Conservation (phyloP, 2,888 invertebrate species). For the Hesperia comma region DNA sequence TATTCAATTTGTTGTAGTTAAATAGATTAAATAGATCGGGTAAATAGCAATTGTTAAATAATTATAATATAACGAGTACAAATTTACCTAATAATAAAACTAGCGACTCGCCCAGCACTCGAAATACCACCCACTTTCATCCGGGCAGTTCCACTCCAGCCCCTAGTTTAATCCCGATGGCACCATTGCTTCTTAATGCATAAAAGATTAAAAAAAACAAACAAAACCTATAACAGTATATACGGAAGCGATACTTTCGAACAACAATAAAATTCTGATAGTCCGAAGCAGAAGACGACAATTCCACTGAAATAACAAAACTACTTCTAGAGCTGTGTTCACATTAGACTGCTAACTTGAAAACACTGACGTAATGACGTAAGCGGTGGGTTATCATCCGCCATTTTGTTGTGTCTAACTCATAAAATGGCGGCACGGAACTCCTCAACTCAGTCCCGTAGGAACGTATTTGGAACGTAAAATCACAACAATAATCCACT, state of each 20-base stretch:
- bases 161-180: no score
- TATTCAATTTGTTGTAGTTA: no score
- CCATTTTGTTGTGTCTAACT: constrained; percentile 32
- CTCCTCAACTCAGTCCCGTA: constrained; percentile 13
- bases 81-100: no score
- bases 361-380: constrained; percentile 25
- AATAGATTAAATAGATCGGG: no score
- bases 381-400: constrained; percentile 20
- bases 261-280: not conserved
- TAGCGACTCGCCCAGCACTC: no score
- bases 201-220: no score
- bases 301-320: constrained; percentile 15
- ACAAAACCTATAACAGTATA: not conserved
- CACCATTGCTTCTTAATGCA: no score
- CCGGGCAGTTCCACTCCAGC: no score
- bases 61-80: no score
- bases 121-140: no score
- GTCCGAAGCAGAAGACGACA: not conserved
- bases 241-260: not conserved
- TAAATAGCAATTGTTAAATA: no score
- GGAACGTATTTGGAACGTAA: constrained; percentile 26
- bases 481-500: constrained; percentile 13
- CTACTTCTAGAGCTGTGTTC: constrained; percentile 7
- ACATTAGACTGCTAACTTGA: constrained; percentile 15
- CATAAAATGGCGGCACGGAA: constrained; percentile 27